Conservation (phyloP, 2,888 invertebrate species). For the Dynastes maya region DNA sequence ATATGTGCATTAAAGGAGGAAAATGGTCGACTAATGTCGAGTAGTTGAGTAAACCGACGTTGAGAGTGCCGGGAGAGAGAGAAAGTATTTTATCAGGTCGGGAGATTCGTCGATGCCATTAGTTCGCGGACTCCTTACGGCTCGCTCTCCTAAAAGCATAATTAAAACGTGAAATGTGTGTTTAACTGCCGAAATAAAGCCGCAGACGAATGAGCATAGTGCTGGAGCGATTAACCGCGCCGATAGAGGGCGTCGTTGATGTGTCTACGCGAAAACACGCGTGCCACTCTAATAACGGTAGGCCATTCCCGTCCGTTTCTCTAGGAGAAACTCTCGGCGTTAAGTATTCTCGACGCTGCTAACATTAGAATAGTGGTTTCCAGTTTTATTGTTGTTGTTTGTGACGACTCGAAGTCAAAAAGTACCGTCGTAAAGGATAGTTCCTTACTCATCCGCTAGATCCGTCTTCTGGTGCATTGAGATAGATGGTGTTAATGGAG, state of each 20-base stretch:
- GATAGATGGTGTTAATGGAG: no score
- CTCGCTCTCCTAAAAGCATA: conserved; percentile 64
- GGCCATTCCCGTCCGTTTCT: conserved; percentile 24
- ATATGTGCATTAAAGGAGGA: conserved; percentile 23
- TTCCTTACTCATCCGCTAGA: no score
- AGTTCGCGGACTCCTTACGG: conserved; percentile 40
- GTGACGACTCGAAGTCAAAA: background rate
- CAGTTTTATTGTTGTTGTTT: conserved; percentile 37
- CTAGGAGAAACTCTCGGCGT: conserved; percentile 11
- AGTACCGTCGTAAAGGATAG: background rate
- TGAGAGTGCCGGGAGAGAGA: background rate
- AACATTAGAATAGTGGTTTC: conserved; percentile 40
- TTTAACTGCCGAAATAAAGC: conserved; percentile 66
- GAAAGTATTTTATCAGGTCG: conserved; percentile 41
- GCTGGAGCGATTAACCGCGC: conserved; percentile 52
- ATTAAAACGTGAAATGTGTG: conserved; percentile 68
- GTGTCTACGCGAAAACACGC: conserved; percentile 38
- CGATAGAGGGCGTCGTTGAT: conserved; percentile 49
- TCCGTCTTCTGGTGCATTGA: no score
- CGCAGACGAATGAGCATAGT: conserved; percentile 59
- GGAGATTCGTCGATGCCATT: conserved; percentile 40
- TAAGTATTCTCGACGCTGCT: conserved; percentile 4
- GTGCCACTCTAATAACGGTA: conserved; percentile 39
- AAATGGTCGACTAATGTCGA: conserved; percentile 33
- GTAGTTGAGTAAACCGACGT: conserved; percentile 1